Conservation (phyloP, 2,797 vertebrate species). For the Neosilurus mollespiculum region DNA sequence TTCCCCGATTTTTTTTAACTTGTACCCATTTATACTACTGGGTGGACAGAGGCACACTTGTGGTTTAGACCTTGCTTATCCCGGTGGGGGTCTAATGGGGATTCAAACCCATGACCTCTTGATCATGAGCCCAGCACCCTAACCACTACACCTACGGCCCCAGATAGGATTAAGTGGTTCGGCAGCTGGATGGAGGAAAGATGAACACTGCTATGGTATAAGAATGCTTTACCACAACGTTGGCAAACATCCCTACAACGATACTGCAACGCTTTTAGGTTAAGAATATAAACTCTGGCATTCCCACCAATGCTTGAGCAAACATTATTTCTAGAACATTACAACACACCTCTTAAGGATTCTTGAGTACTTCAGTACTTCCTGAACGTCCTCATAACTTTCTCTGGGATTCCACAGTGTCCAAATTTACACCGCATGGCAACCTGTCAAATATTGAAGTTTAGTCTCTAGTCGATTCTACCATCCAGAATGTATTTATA, state of each 20-base stretch:
- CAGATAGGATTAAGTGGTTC: too few relatives aligned
- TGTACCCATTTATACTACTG: too few relatives aligned
- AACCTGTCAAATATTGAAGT: not conserved
- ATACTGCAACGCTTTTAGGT: not conserved
- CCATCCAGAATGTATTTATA: not conserved
- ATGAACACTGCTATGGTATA: not conserved
- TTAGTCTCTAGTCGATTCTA: not conserved
- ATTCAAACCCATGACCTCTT: too few relatives aligned
- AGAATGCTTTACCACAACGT: not conserved
- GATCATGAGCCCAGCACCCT: too few relatives aligned
- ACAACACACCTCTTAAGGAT: not conserved
- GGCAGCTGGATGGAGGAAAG: too few relatives aligned
- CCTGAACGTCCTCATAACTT: not conserved
- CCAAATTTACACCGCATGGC: not conserved
- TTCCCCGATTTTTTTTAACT: too few relatives aligned
- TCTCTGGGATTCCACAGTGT: not conserved
- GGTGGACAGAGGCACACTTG: too few relatives aligned
- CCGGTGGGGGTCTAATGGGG: too few relatives aligned
- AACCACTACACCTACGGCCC: too few relatives aligned
- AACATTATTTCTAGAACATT: not conserved
- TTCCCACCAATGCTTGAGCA: not conserved
- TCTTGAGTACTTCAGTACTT: not conserved
- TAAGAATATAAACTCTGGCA: not conserved
- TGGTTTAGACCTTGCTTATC: too few relatives aligned
- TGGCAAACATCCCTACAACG: not conserved